Percentiles rank a stretch among this genome's conserved stretches.
Conservation (phyloP, 2,113 vertebrate genomes). For the Heteronetta atricapilla region DNA sequence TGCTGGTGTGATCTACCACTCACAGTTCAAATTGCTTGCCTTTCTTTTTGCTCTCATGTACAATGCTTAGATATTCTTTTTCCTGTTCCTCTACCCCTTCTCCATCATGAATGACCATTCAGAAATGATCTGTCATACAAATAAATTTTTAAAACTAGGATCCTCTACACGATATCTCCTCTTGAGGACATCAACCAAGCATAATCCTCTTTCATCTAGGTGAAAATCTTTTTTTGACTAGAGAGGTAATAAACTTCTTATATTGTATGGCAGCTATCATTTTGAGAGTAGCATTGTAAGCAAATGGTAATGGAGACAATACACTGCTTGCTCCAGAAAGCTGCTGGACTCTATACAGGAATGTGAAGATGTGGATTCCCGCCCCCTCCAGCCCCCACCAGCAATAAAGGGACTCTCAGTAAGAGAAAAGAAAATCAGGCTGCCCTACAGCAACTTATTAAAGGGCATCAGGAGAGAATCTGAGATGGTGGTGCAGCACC, state of each 20-base stretch:
- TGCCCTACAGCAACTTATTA: background rate
- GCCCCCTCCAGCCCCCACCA: too few species aligned
- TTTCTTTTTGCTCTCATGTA: background rate
- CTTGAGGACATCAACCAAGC: background rate
- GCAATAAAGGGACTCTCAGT: background rate
- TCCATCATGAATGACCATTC: background rate
- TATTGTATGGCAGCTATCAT: background rate
- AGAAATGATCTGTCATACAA: background rate
- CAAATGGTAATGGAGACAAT: background rate
- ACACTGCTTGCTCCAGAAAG: background rate
- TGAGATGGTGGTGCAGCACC: background rate
- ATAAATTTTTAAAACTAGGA: background rate
- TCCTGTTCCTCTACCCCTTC: background rate
- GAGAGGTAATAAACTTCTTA: background rate
- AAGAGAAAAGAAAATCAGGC: background rate
- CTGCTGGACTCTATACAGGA: background rate
- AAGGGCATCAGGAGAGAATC: background rate
- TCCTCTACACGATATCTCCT: background rate
- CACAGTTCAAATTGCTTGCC: background rate
- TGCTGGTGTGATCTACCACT: background rate
- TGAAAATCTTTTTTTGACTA: background rate
- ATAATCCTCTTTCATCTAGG: background rate
- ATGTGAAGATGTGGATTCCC: slow-evolving; percentile 16
- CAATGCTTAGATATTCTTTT: background rate
- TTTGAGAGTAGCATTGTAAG: background rate